Percentiles rank a stretch among this genome's conserved stretches.
Conservation (phyloP, 2,113 vertebrate species). For the Euleptes europaea region DNA sequence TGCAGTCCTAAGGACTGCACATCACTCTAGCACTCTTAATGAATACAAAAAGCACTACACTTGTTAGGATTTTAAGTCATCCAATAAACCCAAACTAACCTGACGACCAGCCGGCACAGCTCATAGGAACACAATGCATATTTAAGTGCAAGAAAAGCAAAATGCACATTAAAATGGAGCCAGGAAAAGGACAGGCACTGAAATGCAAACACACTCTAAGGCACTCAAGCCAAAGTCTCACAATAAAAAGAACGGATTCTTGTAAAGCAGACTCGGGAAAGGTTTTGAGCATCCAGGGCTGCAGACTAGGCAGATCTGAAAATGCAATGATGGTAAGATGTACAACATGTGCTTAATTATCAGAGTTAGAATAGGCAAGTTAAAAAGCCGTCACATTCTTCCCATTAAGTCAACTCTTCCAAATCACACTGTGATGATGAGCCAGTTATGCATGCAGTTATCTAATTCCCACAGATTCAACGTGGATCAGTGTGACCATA, state of each 20-base stretch:
- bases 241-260: background rate
- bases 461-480: too few relatives aligned
- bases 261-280: background rate
- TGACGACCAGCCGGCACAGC: background rate
- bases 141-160: background rate
- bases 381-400: background rate
- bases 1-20: background rate
- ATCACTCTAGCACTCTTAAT: background rate
- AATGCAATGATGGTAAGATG: background rate
- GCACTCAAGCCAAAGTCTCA: background rate
- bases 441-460: too few relatives aligned
- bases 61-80: background rate
- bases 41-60: background rate
- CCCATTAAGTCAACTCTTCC: background rate
- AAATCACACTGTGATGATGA: too few relatives aligned
- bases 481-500: too few relatives aligned
- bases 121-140: background rate
- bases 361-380: background rate
- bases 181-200: background rate
- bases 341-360: background rate
- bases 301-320: background rate
- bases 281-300: background rate
- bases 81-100: background rate
- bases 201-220: background rate
- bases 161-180: background rate